These are phyloP conservation scores for Anthrax anthrax DNA, from an alignment of 2,888 invertebrate species.

Conservation along the genomic window DNA sequence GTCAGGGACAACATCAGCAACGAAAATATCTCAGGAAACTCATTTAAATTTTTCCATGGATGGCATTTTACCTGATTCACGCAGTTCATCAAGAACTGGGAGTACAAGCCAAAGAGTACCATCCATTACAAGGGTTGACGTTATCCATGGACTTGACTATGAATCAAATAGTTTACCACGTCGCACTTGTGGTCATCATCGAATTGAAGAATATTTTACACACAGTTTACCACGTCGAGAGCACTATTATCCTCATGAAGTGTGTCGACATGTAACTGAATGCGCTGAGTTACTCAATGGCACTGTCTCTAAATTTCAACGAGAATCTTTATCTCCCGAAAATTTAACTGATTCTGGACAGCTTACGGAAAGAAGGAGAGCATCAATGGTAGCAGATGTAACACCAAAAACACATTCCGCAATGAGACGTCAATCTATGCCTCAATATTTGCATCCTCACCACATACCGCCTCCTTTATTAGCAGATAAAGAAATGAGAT, in stretches of 20 bases:
- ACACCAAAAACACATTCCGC: slow-evolving; percentile 12
- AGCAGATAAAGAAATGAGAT: not conserved
- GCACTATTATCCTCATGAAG: slow-evolving; percentile 24
- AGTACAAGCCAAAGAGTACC: not conserved
- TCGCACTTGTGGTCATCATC: slow-evolving; percentile 29
- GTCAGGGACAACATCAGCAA: slow-evolving; percentile 6
- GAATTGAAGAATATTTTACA: slow-evolving; percentile 27
- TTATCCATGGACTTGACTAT: slow-evolving; percentile 21
- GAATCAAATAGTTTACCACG: slow-evolving; percentile 33
- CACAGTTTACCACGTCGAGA: slow-evolving; percentile 31
- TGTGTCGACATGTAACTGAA: slow-evolving; percentile 30
- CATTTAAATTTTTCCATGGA: slow-evolving; percentile 7
- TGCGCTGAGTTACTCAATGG: slow-evolving; percentile 28
- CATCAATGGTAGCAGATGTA: slow-evolving; percentile 7
- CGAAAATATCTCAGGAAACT: slow-evolving; percentile 8
- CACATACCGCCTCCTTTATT: not conserved
- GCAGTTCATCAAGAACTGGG: slow-evolving; percentile 3
- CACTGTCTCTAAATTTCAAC: slow-evolving; percentile 3
- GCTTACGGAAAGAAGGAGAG: slow-evolving; percentile 5
- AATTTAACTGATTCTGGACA: slow-evolving; percentile 11
- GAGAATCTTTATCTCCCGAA: slow-evolving; percentile 11
- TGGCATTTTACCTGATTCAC: slow-evolving; percentile 3
- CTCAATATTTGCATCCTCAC: slow-evolving; percentile 23
- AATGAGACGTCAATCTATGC: slow-evolving; percentile 7
- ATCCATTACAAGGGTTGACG: not conserved